A percentile compares a stretch with the other conserved stretches of the same genome.
phyloP scores from a whole-genome alignment of 2,888 invertebrate genomes.

The Drosophila mettleri region DNA sequence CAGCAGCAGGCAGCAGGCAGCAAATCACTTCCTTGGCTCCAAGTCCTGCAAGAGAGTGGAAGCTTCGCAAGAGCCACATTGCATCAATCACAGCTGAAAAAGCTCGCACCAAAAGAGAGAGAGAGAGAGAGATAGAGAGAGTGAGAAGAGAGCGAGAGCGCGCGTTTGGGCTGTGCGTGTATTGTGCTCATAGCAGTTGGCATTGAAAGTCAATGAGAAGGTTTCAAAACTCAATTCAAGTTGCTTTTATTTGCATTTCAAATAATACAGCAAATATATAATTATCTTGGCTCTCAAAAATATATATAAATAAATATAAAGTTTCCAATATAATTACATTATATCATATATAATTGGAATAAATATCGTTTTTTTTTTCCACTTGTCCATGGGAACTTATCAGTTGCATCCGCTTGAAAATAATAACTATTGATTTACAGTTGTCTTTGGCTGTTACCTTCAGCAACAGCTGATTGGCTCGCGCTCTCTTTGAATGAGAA shows the following conservation, averaged over 20 bases:
- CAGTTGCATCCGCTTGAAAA: constrained; percentile 36
- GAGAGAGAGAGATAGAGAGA: constrained; percentile 27
- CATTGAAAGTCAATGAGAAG: constrained; percentile 35
- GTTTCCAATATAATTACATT: neutral
- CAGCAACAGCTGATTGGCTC: constrained; percentile 43
- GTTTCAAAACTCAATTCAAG: constrained; percentile 18
- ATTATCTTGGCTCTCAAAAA: too few species aligned
- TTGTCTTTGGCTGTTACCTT: constrained; percentile 34
- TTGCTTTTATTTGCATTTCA: constrained; percentile 12
- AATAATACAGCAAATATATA: neutral
- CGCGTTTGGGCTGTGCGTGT: neutral
- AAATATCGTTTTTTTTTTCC: neutral
- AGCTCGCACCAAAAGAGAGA: constrained; percentile 46
- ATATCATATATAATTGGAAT: neutral
- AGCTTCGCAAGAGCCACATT: constrained; percentile 47
- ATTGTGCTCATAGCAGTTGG: constrained; percentile 17
- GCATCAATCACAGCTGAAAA: constrained; percentile 60
- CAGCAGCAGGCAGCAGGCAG: constrained; percentile 45
- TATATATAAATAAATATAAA: too few species aligned
- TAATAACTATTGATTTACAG: constrained; percentile 54
- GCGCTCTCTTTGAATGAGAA: constrained; percentile 31
- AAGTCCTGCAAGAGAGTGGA: constrained; percentile 47
- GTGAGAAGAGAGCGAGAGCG: neutral
- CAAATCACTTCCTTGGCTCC: constrained; percentile 65
- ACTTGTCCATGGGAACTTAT: constrained; percentile 3